Evolutionary conservation across 2,113 vertebrate genomes (phyloP).

Genomic region (Tenrec ecaudatus): DNA sequence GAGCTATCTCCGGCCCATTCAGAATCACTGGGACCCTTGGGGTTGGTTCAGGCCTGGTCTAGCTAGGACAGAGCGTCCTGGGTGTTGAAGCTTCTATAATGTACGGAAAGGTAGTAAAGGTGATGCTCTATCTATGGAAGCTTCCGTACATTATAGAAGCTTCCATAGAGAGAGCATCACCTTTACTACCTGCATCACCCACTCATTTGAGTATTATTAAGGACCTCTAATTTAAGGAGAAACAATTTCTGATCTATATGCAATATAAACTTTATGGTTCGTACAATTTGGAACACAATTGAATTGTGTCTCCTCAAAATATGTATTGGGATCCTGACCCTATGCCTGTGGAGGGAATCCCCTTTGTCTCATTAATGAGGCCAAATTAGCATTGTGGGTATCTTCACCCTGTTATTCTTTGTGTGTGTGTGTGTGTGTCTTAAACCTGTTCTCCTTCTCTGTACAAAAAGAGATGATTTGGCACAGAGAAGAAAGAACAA

Average conservation of each 20-base stretch:
- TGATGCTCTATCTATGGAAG: too few relatives aligned
- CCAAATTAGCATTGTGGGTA: neutral
- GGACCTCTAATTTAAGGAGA: neutral
- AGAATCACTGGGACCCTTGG: neutral
- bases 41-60: neutral
- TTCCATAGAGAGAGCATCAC: too few relatives aligned
- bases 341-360: neutral
- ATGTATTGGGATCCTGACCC: neutral
- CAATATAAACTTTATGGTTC: neutral
- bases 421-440: neutral
- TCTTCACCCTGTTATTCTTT: too few relatives aligned
- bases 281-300: neutral
- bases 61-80: neutral
- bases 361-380: neutral
- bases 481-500: neutral
- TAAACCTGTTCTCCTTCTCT: neutral
- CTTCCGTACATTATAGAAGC: too few relatives aligned
- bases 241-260: neutral
- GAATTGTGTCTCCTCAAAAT: neutral
- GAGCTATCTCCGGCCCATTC: neutral
- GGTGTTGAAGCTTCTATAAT: neutral
- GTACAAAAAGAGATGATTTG: neutral
- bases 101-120: too few relatives aligned
- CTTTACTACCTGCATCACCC: neutral
- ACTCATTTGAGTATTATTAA: neutral